Percentiles rank a stretch among this genome's conserved stretches.
Evolutionary conservation across 1,140 invertebrate species (phyloP).

Genomic region (Ephestia elutella): DNA sequence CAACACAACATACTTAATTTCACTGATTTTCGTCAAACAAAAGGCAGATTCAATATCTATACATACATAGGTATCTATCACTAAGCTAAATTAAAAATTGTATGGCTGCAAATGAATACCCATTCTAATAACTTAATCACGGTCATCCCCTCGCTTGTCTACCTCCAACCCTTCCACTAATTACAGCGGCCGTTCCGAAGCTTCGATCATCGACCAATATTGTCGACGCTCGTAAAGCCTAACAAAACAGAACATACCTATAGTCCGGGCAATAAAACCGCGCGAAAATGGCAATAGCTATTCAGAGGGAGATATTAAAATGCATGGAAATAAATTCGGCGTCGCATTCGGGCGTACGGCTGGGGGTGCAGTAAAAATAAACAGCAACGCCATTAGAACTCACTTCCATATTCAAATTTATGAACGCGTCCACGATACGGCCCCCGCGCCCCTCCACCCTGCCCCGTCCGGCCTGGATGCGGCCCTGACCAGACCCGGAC

Average conservation of each 20-base stretch:
- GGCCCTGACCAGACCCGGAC: slow-evolving; percentile 30
- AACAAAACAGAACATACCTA: slow-evolving; percentile 49
- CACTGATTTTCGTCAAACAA: no score
- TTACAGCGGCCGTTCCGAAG: slow-evolving; percentile 39
- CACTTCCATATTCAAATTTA: slow-evolving; percentile 75
- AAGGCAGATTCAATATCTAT: no score
- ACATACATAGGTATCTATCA: not conserved
- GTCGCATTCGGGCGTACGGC: slow-evolving; percentile 68
- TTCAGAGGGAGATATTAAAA: slow-evolving; percentile 74
- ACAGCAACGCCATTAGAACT: slow-evolving; percentile 73
- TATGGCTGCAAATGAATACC: slow-evolving; percentile 3
- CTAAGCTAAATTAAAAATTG: not conserved
- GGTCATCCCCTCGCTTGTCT: not conserved
- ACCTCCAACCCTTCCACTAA: slow-evolving; percentile 36
- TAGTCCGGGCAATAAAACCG: slow-evolving; percentile 64
- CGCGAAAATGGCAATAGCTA: slow-evolving; percentile 71
- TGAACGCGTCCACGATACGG: slow-evolving; percentile 57
- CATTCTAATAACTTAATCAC: slow-evolving; percentile 5
- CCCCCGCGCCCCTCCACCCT: slow-evolving; percentile 22
- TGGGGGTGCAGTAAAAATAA: slow-evolving; percentile 74
- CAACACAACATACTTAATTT: no score
- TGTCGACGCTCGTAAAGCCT: slow-evolving; percentile 53
- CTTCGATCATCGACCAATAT: slow-evolving; percentile 55
- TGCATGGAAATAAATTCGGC: slow-evolving; percentile 74
- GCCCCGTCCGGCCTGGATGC: slow-evolving; percentile 40